These are phyloP conservation scores for Lytechinus pictus DNA, from an alignment of 35 echinoderm and acorn worm species.

Conservation along the genomic window DNA sequence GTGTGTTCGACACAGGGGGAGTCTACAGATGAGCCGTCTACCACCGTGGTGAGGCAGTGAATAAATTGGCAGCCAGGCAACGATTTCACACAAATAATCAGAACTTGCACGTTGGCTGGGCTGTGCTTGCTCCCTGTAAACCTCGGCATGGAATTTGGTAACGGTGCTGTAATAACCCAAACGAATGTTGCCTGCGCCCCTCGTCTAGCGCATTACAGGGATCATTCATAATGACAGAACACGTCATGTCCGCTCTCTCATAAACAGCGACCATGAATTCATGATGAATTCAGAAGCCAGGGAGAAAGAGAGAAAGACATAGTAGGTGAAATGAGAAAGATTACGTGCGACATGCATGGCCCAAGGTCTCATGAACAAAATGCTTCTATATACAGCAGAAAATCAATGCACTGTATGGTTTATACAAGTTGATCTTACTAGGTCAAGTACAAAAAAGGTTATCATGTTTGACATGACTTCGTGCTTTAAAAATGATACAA, in stretches of 20 bases:
- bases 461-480: neutral
- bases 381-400: neutral
- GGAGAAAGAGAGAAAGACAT: neutral
- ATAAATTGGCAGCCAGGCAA: slow-evolving; percentile 47
- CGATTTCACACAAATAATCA: slow-evolving; percentile 30
- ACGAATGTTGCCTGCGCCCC: slow-evolving; percentile 15
- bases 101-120: neutral
- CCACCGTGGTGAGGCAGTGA: neutral
- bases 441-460: neutral
- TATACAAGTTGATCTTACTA: neutral
- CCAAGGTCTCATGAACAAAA: neutral
- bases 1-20: neutral
- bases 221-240: neutral
- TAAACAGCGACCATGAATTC: slow-evolving; percentile 21
- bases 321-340: neutral
- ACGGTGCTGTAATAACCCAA: neutral
- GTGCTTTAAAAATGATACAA: neutral
- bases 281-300: neutral
- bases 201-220: neutral
- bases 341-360: neutral
- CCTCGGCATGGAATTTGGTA: neutral
- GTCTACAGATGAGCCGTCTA: neutral
- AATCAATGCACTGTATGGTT: neutral
- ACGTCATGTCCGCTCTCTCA: slow-evolving; percentile 8
- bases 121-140: neutral